Percentiles rank a stretch among this genome's conserved stretches.
Conservation (phyloP, 1,140 invertebrate species). For the Hycleus cichorii region DNA sequence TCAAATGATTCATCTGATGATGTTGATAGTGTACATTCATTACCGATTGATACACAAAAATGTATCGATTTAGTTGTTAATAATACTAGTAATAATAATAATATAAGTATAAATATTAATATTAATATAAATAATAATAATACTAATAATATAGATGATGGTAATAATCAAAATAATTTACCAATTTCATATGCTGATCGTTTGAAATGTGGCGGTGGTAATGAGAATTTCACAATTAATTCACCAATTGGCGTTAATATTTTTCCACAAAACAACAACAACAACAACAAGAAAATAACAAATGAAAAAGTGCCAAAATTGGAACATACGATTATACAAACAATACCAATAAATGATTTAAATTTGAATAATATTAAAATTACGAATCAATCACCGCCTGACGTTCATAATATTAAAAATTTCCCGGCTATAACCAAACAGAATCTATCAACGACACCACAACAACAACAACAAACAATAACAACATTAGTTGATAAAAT, state of each 20-base stretch:
- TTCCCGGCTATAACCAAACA: constrained; percentile 25
- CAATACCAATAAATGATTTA: neutral
- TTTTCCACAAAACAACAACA: no score
- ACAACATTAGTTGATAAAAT: neutral
- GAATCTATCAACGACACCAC: constrained; percentile 8
- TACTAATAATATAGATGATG: no score
- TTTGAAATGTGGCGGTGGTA: constrained; percentile 46
- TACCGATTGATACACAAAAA: constrained; percentile 54
- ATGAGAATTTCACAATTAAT: constrained; percentile 10
- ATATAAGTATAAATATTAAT: no score
- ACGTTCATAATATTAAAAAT: constrained; percentile 30
- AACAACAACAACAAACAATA: constrained; percentile 14
- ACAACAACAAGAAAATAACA: neutral
- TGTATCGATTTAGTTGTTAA: constrained; percentile 24
- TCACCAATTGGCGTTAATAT: neutral
- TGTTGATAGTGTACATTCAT: constrained; percentile 63
- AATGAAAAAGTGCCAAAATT: constrained; percentile 12
- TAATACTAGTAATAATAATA: no score
- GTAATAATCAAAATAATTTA: constrained; percentile 36
- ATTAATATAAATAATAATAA: constrained; percentile 2
- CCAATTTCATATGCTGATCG: constrained; percentile 70
- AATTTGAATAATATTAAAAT: neutral
- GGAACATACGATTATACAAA: neutral
- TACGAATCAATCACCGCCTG: constrained; percentile 11
- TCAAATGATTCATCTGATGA: constrained; percentile 68